Base-by-base conservation (phyloP, 2,888 invertebrate species). In the Synergus japonicus region DNA sequence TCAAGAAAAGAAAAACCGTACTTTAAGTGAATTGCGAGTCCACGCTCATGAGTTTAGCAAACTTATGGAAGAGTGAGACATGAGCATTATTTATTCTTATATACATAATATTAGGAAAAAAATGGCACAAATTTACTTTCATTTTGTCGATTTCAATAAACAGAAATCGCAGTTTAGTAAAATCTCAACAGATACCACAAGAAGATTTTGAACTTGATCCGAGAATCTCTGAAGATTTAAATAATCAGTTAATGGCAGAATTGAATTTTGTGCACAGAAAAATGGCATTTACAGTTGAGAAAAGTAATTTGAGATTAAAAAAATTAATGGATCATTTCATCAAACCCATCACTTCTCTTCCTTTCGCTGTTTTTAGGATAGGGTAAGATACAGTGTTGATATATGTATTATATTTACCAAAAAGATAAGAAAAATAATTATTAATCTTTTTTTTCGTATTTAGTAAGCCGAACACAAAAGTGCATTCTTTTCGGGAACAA, bases 281-380 rank as follows among this genome's bases (percentile, higher is more conserved):
- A 89, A 89, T 96, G 49, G 95, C 95, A 0, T 96, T 95, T 88
- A 94, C 95, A 82, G 93, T 96, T 3, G 95, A 96, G 85, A 96
- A 95, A 82, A 95, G 96, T 0, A 94, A 94, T 84, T 89, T 96
- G 4, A 94, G 93, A 2, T 92, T 95, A 18, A 88, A 93, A 41
- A 96, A 96, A 88, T 93, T 97, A 87, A 93, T 94, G 88, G 92
- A 94, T 8, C 94, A 95, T 85, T 96, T 96, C 85, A 94, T 96
- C 22, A 93, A 95, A 80, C 94, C 95, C 10, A 91, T 97, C 13
- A 91, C 91, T 5, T 87, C 87, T 22, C 79, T 92, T 29, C 91
- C 92, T 0, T 92, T 92, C 82, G 90, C 86, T 54, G 89, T 92
- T n/a, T 85, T 82, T 18, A 87, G 86, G 84, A 90, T 91, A 83